A percentile compares a stretch with the other conserved stretches of the same genome.
phyloP scores from a whole-genome alignment of 2,113 vertebrate genomes.

The Pterocles burchelli region DNA sequence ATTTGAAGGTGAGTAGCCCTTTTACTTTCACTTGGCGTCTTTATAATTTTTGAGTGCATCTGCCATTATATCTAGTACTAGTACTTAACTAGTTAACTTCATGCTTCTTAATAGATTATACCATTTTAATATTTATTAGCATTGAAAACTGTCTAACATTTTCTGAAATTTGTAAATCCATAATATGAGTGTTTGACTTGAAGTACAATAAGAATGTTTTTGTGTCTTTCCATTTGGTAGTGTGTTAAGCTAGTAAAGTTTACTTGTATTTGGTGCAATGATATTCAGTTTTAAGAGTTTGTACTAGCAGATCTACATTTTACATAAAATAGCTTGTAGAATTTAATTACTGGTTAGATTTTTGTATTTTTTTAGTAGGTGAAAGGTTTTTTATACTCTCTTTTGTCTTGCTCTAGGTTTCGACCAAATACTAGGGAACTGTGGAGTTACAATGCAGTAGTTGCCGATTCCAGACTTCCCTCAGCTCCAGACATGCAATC shows the following conservation, averaged over 20 bases:
- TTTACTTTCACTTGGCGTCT: not conserved
- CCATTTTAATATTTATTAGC: not conserved
- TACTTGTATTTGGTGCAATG: not conserved
- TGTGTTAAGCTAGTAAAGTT: not conserved
- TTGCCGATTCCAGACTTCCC: constrained; percentile 93
- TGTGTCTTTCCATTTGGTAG: not conserved
- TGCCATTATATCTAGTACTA: not conserved
- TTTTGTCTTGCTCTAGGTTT: constrained; percentile 79
- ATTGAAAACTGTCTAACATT: not conserved
- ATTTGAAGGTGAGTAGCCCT: not conserved
- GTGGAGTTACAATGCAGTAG: constrained; percentile 97
- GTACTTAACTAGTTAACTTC: not conserved
- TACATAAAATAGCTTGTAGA: not conserved
- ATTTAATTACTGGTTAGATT: not conserved
- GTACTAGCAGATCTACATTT: not conserved
- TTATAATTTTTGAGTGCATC: not conserved
- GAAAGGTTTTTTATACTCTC: not conserved
- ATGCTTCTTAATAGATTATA: not conserved
- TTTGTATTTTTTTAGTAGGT: not conserved
- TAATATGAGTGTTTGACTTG: not conserved
- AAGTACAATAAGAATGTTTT: not conserved
- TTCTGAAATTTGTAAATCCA: not conserved
- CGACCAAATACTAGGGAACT: constrained; percentile 87
- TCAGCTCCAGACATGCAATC: constrained; percentile 89
- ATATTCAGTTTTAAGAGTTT: not conserved